phyloP scores from a whole-genome alignment of 2,113 vertebrate species.

The Grantiella picta region DNA sequence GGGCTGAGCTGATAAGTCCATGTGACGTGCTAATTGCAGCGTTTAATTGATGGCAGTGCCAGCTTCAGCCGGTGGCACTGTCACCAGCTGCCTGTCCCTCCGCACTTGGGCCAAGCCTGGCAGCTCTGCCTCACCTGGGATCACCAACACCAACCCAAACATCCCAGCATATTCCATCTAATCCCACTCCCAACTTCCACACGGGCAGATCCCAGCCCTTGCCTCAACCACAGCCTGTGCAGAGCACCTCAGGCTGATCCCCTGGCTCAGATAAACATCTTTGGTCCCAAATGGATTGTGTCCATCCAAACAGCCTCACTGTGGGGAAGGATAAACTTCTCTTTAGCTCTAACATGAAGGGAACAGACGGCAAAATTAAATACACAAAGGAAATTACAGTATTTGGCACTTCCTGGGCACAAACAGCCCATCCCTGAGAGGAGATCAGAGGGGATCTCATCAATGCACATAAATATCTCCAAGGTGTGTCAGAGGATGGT shows the following conservation, averaged over 20 bases:
- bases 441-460: background rate
- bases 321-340: background rate
- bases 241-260: background rate
- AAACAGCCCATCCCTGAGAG: background rate
- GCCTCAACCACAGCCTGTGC: background rate
- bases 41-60: background rate
- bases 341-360: background rate
- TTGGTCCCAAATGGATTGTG: background rate
- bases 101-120: background rate
- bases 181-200: background rate
- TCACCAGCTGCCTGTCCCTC: background rate
- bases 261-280: rapidly evolving
- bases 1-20: background rate
- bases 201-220: rapidly evolving
- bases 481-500: background rate
- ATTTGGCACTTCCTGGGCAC: background rate
- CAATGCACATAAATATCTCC: background rate
- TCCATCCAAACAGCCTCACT: background rate
- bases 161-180: background rate
- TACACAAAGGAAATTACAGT: rapidly evolving
- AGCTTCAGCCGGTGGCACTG: no score
- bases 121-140: background rate
- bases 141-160: background rate
- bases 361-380: background rate
- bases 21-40: background rate